Evolutionary conservation across 2,888 invertebrate species (phyloP), one percentile per base, ranked within the genome.

Genomic region (Plagodis pulveraria): DNA sequence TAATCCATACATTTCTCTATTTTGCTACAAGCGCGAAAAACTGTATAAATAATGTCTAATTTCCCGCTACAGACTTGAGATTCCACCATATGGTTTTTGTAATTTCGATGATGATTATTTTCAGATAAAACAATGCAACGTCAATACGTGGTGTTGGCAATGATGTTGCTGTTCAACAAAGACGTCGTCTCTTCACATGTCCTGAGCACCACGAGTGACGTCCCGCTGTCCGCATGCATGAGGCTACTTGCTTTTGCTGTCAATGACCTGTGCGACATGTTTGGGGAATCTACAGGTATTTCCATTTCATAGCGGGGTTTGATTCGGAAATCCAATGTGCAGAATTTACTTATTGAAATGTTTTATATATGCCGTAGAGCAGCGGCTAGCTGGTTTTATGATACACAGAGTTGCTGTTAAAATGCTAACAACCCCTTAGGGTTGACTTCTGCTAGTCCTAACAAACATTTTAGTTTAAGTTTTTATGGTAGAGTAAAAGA

Each of bases 161-260:
- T 84, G 33, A 58, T 80, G 50, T 57, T 79, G 58, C 53, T 74
- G 0, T 70, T 70, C 62, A 70, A 67, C 61, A 75, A 76, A 42
- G 67, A 77, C 50, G 58, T 71, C 36, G 74, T 67, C 40, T 65
- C 66, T 12, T 70, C 80, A 12, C 84, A 84, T 69, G 80, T 85
- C 48, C 71, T 84, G 48, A 80, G 79, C n/a, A 73, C 74, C n/a
- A 58, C 66, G 41, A 61, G 60, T 43, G 80, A 80, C 9, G 53
- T 73, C 22, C 67, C 77, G 8, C 38, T 75, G 36, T 45, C 72
- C 0, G 57, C 70, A 0, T 84, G 84, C 56, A 70, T 76, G 60
- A 75, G 67, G 52, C 60, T 73, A 48, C 58, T 85, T 22, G 55
- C 70, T 0, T 65, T 70, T 6, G 65, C 81, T 51, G 56, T 74